Evolutionary conservation across 2,888 invertebrate species (phyloP), one percentile per base, ranked within the genome.

Genomic region (Torymus tubicola): DNA sequence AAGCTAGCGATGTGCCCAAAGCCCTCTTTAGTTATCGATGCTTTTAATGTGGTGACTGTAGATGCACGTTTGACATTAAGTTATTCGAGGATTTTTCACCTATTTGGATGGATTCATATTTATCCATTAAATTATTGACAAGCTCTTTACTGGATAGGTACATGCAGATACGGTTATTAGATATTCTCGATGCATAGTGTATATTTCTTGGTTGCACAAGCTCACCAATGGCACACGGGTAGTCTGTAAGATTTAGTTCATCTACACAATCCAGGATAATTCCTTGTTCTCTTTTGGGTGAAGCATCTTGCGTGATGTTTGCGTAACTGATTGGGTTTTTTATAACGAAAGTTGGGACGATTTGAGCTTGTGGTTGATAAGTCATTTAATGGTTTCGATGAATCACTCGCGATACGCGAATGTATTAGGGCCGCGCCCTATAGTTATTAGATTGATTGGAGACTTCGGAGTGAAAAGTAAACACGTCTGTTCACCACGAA

Each of bases 1-100:
- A 82, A 84, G 61, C 86, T 86, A 5, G 84, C 61, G 31, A 86
- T 82, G 74, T 86, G 86, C 50, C 71, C 65, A 67, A 81, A 85
- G 72, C 78, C 70, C 1, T 60, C 60, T 16, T 71, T 61, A 0
- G 52, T 10, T 4, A 71, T 60, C 8, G 60, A 16, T 2, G 71
- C 71, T 21, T 18, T 71, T 11, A 71, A 13, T 1, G 14, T 71
- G 2, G 16, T 50, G 1, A 71, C 16, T 50, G 60, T 13, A 2
- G 60, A 42, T 1, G 1, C 2, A 14, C 60, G 50, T 5, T 18
- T 52, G 1, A 70, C 24, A 14, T 50, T 18, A 0, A 61, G 11
- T 10, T 50, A 8, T 50, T 50, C 18, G 83, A 16, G 77, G 72
- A 13, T 81, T 10, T 55, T 11, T 83, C 75, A 11, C 60, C 63